These are phyloP conservation scores for Symphodus melops DNA, from an alignment of 2,113 vertebrate genomes.

Conservation along the genomic window DNA sequence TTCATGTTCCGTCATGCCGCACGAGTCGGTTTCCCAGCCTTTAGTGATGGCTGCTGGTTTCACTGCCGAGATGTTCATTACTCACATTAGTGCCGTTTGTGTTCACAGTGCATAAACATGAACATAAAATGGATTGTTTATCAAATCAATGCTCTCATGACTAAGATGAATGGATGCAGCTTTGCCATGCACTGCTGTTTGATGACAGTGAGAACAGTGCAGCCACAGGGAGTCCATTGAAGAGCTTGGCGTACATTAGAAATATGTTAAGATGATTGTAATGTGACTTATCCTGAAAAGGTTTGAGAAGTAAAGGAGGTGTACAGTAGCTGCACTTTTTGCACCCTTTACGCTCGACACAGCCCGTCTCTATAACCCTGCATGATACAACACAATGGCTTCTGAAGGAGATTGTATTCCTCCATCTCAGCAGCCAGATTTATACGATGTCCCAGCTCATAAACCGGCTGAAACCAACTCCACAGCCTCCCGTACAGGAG, in stretches of 20 bases:
- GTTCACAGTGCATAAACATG: background rate
- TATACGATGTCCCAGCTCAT: conserved; percentile 32
- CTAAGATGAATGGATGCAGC: background rate
- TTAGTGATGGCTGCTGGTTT: background rate
- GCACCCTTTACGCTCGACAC: conserved; percentile 9
- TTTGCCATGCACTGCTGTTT: background rate
- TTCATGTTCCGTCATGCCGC: background rate
- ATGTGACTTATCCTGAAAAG: background rate
- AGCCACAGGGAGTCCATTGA: background rate
- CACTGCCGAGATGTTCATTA: conserved; percentile 11
- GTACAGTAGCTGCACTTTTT: background rate
- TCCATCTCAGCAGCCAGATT: conserved; percentile 41
- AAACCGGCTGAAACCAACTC: conserved; percentile 35
- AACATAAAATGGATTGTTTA: background rate
- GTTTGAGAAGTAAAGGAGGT: background rate
- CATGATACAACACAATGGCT: conserved; percentile 23
- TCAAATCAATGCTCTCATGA: conserved; percentile 1
- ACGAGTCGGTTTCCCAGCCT: background rate
- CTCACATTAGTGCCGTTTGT: conserved; percentile 9
- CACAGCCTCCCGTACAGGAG: conserved; percentile 16
- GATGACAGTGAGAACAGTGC: background rate
- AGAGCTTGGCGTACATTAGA: background rate
- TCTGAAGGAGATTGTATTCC: conserved; percentile 26
- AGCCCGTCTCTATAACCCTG: conserved; percentile 26
- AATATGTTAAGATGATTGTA: background rate